Base-by-base conservation (phyloP, 2,113 vertebrate species). In the Coregonus clupeaformis region DNA sequence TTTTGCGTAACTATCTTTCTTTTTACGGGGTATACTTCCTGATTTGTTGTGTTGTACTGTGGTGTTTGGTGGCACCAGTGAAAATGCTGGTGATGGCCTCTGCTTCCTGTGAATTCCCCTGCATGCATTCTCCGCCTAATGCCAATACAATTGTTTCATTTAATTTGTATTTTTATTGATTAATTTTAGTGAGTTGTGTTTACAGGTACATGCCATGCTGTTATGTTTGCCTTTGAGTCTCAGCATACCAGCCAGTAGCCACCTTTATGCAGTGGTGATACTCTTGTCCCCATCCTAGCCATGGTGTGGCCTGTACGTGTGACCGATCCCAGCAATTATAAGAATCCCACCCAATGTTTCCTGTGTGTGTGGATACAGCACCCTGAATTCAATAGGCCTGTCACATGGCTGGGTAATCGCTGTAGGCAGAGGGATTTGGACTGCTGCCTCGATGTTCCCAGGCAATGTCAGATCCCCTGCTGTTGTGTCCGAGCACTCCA, bases 391-490 rank as follows among this genome's bases (percentile, higher is more conserved):
- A 64, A 24, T 57, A 70, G 27, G 68, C 64, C 63, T 52, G 68
- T 69, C 87, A 82, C 78, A 75, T 87, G 86, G 32, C 57, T 42
- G 65, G 57, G 16, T 77, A 78, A 72, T 75, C 42, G 36, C 69
- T 71, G 27, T 71, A 30, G 69, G 69, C 16, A 62, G 67, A 73
- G 1, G 42, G 82, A 80, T 84, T 82, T 75, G 24, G 32, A 32
- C 66, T 32, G 14, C 29, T 84, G 77, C 68, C 84, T 85, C 71
- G 73, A 80, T 70, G 74, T 81, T 83, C 71, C 72, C 24, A 24
- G 69, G 68, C 76, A 78, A 65, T 14, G 2, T 27, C 6, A 1
- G 16, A 24, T 14, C 63, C 29, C 1, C 6, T 24, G 57, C 2
- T 22, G 57, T 22, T 60, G 57, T 60, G 20, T 55, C 6, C n/a